Conservation (phyloP, 1,140 invertebrate genomes). For the Zaprionus lachaisei region DNA sequence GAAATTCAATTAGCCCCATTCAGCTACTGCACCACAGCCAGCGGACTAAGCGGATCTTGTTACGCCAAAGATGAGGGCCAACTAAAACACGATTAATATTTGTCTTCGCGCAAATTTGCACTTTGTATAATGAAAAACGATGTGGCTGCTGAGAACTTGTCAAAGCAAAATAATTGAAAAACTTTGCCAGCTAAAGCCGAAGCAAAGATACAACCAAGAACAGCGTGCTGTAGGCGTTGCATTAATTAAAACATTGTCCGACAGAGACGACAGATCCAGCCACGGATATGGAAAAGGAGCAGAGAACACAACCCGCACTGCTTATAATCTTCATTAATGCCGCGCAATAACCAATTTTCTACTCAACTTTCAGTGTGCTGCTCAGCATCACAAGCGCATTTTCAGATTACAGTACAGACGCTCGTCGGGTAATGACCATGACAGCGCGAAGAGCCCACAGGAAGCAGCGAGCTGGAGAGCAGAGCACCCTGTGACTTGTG, state of each 20-base stretch:
- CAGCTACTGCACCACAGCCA: not conserved
- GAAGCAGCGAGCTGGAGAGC: not conserved
- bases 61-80: slow-evolving; percentile 10
- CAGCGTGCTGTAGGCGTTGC: slow-evolving; percentile 45
- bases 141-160: slow-evolving; percentile 49
- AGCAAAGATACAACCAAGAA: slow-evolving; percentile 13
- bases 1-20: slow-evolving; percentile 33
- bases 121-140: slow-evolving; percentile 41
- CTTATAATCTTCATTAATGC: slow-evolving; percentile 59
- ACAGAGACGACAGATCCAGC: slow-evolving; percentile 2
- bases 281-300: slow-evolving; percentile 8
- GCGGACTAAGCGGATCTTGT: not conserved
- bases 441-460: slow-evolving; percentile 31
- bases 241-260: slow-evolving; percentile 71
- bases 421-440: slow-evolving; percentile 25
- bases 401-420: slow-evolving; percentile 51
- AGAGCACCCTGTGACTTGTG: slow-evolving; percentile 15
- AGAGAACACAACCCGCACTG: slow-evolving; percentile 4
- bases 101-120: slow-evolving; percentile 54
- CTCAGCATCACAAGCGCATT: slow-evolving; percentile 28
- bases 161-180: slow-evolving; percentile 77
- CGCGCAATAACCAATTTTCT: slow-evolving; percentile 75
- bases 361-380: slow-evolving; percentile 60
- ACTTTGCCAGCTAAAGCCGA: slow-evolving; percentile 49
- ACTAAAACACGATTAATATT: slow-evolving; percentile 60